Percentiles rank a stretch among this genome's conserved stretches.
phyloP scores from a whole-genome alignment of 64 coral and sea anemone species.

The Astreopora myriophthalma region DNA sequence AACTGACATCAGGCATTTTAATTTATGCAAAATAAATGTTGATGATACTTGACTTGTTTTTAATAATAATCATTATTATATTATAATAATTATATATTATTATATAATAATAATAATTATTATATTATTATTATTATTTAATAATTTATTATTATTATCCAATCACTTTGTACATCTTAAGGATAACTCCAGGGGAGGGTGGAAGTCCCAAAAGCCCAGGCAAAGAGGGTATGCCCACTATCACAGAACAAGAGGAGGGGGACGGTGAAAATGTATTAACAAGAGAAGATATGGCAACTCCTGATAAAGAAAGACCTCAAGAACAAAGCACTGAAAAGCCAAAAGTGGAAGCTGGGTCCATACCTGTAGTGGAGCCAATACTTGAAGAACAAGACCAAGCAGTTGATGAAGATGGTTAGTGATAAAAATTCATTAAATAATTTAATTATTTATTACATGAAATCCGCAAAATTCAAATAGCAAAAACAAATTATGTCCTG shows the following conservation, averaged over 20 bases:
- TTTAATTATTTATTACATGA: not conserved
- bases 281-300: not conserved
- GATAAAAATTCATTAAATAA: too few species aligned
- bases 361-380: slow-evolving; percentile 59
- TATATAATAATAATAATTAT: too few species aligned
- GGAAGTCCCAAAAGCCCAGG: slow-evolving; percentile 43
- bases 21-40: too few species aligned
- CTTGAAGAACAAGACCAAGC: slow-evolving; percentile 45
- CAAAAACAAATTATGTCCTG: too few species aligned
- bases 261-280: not conserved
- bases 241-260: slow-evolving; percentile 64
- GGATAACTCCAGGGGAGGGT: slow-evolving; percentile 64
- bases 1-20: too few species aligned
- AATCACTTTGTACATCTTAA: not conserved
- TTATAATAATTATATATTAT: too few species aligned
- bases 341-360: not conserved
- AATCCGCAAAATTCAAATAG: too few species aligned
- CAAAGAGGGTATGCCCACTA: slow-evolving; percentile 73
- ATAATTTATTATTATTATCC: not conserved
- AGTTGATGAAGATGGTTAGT: slow-evolving; percentile 63
- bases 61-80: too few species aligned
- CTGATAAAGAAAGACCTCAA: not conserved
- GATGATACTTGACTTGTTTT: too few species aligned
- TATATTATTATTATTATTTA: too few species aligned
- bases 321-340: not conserved